Evolutionary conservation across 2,888 invertebrate species (phyloP).

Genomic region (Electrophaes corylata): DNA sequence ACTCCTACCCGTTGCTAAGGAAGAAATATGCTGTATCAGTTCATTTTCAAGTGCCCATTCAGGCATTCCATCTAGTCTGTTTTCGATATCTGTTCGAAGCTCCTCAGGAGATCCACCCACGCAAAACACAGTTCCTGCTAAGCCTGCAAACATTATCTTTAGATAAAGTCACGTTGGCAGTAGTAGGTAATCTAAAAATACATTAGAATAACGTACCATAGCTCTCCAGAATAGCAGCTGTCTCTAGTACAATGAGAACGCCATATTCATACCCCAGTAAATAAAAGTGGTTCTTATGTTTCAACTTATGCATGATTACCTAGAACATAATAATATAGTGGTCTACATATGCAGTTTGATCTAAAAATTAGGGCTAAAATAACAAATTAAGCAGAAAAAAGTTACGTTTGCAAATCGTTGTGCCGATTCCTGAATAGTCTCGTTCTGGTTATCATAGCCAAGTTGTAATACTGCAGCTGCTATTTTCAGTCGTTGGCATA

Average conservation of each 20-base stretch:
- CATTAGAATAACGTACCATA: constrained; percentile 45
- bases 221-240: constrained; percentile 59
- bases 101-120: constrained; percentile 48
- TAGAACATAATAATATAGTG: background rate
- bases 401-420: constrained; percentile 40
- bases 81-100: constrained; percentile 22
- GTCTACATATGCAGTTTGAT: background rate
- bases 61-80: constrained; percentile 5
- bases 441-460: constrained; percentile 49
- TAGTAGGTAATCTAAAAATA: too few species aligned
- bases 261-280: constrained; percentile 63
- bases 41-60: constrained; percentile 15
- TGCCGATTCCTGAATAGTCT: constrained; percentile 51
- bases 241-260: constrained; percentile 54
- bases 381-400: background rate
- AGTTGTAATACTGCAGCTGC: constrained; percentile 55
- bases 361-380: background rate
- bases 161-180: background rate
- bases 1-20: constrained; percentile 6
- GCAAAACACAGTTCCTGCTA: constrained; percentile 58
- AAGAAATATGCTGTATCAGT: constrained; percentile 12
- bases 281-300: constrained; percentile 55
- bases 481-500: constrained; percentile 55
- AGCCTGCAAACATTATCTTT: constrained; percentile 43
- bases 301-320: constrained; percentile 37